Percentiles rank a stretch among this genome's conserved stretches.
Evolutionary conservation across 2,113 vertebrate species (phyloP).

Genomic region (Manacus vitellinus): DNA sequence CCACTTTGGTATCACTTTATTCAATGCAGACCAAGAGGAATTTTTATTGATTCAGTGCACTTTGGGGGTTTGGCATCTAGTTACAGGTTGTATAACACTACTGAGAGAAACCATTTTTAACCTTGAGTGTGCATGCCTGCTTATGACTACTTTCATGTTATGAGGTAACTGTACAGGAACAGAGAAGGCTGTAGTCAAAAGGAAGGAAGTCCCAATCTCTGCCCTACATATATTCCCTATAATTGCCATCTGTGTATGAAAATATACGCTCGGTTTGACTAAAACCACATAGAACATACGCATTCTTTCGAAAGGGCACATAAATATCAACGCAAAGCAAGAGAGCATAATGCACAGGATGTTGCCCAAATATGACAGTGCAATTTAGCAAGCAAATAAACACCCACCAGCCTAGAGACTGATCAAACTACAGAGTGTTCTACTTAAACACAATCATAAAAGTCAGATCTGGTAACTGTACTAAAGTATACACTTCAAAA

Average conservation of each 20-base stretch:
- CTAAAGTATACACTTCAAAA: constrained; percentile 41
- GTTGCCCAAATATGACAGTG: background rate
- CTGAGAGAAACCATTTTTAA: constrained; percentile 24
- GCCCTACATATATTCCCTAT: background rate
- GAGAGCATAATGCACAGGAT: background rate
- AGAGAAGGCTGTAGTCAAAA: background rate
- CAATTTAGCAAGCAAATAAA: background rate
- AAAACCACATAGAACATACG: background rate
- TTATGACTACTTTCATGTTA: constrained; percentile 8
- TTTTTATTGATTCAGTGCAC: constrained; percentile 49
- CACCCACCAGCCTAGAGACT: background rate
- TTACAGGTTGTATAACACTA: constrained; percentile 29
- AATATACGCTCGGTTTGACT: background rate
- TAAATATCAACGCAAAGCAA: background rate
- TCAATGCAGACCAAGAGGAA: background rate
- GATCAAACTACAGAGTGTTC: background rate
- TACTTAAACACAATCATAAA: background rate
- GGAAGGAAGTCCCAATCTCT: constrained; percentile 28
- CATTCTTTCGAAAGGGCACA: background rate
- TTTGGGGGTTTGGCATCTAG: constrained; percentile 29
- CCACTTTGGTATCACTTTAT: background rate
- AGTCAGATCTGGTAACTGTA: constrained; percentile 72
- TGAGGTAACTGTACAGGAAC: constrained; percentile 13
- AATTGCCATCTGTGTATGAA: constrained; percentile 20
- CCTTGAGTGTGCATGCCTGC: background rate